Base-by-base conservation (phyloP, 2,797 vertebrate genomes). In the Brachyalestes nurse region DNA sequence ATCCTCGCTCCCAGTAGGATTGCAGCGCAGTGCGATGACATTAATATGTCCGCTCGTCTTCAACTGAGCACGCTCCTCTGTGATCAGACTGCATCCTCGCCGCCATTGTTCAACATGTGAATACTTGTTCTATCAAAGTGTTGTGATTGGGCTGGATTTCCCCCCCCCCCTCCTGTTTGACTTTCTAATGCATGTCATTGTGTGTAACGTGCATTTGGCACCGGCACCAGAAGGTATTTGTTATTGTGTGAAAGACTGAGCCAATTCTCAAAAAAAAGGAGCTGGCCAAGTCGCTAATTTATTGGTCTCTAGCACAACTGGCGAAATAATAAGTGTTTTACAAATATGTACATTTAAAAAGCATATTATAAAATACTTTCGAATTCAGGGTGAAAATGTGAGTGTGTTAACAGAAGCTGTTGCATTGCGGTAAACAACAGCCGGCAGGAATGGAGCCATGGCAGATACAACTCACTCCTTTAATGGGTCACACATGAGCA, bases 161-260 rank as follows among this genome's bases (percentile, higher is more conserved):
- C 28, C 28, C 3, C 3, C 78, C 4, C 19, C 53, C 17, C 51
- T 58, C 34, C 91, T 93, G 93, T 93, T 92, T 90, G 89, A 93
- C 91, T 91, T 88, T 91, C 90, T 91, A 92, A 92, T 92, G 89
- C 89, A 89, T 92, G 91, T 93, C 91, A 92, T 92, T 92, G 91
- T 66, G 84, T 87, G 87, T 91, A 88, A 86, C 84, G 65, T 64
- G 55, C 69, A 69, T 34, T 55, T 65, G 49, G 40, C 65, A 80
- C 78, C 38, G 65, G 12, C 19, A 14, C 55, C 34, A n/a, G 70
- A 58, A 70, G 16, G 23, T 45, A 75, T 78, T 81, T 80, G 71
- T 64, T 72, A 71, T n/a, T 13, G 3, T 78, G 55, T 60, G 51
- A 81, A 51, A 70, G 47, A 47, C 19, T 12, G 55, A 21, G 9